These are phyloP conservation scores for Elachura formosa DNA, from an alignment of 2,113 vertebrate genomes.

Conservation along the genomic window DNA sequence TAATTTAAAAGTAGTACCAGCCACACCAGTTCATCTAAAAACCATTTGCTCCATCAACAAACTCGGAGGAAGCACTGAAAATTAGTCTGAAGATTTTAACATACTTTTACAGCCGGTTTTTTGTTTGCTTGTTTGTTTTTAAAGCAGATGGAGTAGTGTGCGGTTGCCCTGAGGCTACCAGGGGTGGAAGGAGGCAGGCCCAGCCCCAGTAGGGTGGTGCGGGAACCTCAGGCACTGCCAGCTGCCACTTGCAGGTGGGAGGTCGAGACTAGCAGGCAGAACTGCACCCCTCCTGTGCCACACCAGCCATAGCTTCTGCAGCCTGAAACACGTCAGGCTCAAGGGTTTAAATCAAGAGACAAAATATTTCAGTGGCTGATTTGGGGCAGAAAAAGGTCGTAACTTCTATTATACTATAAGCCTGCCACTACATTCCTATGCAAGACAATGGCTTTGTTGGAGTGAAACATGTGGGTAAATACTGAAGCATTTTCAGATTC, in stretches of 20 bases:
- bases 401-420: background rate
- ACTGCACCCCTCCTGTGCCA: fast-evolving
- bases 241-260: background rate
- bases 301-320: fast-evolving
- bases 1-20: background rate
- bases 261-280: fast-evolving
- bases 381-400: background rate
- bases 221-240: background rate
- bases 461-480: background rate
- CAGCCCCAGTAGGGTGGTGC: fast-evolving
- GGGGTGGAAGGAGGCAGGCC: background rate
- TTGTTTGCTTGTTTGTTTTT: background rate
- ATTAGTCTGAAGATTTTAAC: background rate
- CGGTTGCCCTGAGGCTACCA: background rate
- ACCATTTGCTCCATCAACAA: background rate
- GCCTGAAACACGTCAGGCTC: background rate
- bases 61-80: fast-evolving
- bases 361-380: fast-evolving
- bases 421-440: background rate
- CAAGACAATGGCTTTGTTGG: background rate
- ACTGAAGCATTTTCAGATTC: background rate
- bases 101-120: fast-evolving
- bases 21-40: background rate
- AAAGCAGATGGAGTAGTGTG: fast-evolving
- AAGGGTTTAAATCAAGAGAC: background rate